These are phyloP conservation scores for Nanorana parkeri DNA, from an alignment of 2,113 vertebrate species.

Conservation along the genomic window DNA sequence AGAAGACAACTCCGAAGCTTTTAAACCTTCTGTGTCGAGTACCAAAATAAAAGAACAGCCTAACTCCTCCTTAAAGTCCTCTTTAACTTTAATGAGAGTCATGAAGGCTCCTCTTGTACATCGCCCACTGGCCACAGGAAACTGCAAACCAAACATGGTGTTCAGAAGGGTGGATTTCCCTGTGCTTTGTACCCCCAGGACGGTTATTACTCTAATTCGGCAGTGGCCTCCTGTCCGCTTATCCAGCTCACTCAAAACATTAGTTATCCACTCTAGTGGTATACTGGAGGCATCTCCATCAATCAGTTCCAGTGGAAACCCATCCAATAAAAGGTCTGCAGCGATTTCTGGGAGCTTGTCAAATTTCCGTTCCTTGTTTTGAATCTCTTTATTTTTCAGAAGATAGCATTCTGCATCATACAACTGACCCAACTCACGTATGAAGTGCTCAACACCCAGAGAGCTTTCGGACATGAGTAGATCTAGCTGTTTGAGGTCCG, in stretches of 20 bases:
- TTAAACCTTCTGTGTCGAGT: conserved; percentile 72
- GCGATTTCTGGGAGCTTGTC: conserved; percentile 48
- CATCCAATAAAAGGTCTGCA: conserved; percentile 71
- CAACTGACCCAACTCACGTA: conserved; percentile 80
- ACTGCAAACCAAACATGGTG: too few species aligned
- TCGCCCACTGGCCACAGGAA: too few species aligned
- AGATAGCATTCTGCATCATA: conserved; percentile 72
- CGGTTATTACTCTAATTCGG: conserved; percentile 65
- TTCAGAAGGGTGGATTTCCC: too few species aligned
- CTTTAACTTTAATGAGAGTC: conserved; percentile 60
- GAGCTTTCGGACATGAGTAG: conserved; percentile 66
- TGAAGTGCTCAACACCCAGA: conserved; percentile 77
- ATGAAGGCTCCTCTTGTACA: too few species aligned
- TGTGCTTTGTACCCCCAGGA: too few species aligned
- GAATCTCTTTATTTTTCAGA: conserved; percentile 44
- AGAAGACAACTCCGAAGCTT: conserved; percentile 54
- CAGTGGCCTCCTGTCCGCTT: conserved; percentile 65
- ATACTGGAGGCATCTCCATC: conserved; percentile 77
- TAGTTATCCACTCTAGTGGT: conserved; percentile 76
- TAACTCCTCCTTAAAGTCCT: conserved; percentile 70
- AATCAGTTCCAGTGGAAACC: conserved; percentile 57
- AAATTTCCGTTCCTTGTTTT: background rate
- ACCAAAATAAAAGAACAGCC: conserved; percentile 77
- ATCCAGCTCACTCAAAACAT: conserved; percentile 68
- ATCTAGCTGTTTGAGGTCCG: background rate